phyloP scores from a whole-genome alignment of 2,797 vertebrate species.

The Picus viridis region DNA sequence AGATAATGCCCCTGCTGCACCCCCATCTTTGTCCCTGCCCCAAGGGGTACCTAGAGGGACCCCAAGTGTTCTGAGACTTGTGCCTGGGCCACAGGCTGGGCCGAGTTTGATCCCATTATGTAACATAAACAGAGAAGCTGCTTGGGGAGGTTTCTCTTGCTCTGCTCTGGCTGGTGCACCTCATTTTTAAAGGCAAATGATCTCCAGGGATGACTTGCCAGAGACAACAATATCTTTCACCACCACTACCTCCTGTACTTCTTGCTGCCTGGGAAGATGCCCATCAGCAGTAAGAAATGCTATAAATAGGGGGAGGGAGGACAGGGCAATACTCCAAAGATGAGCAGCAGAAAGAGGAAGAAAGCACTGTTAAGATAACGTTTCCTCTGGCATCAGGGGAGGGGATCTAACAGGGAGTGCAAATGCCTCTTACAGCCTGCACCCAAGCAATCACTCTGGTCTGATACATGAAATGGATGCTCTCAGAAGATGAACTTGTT shows the following conservation, averaged over 20 bases:
- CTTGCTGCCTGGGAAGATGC: not conserved
- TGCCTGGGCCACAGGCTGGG: too few relatives aligned
- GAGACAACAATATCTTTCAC: not conserved
- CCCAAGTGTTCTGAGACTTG: too few relatives aligned
- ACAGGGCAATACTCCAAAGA: not conserved
- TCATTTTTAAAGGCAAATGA: not conserved
- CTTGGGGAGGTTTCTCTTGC: not conserved
- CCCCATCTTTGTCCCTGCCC: too few relatives aligned
- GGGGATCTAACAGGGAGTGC: not conserved
- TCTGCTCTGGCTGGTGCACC: not conserved
- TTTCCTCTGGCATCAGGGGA: not conserved
- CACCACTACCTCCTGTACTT: not conserved
- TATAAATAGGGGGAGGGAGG: not conserved
- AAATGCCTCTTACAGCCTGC: not conserved
- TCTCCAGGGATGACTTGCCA: not conserved
- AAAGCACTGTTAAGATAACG: not conserved
- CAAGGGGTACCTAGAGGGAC: too few relatives aligned
- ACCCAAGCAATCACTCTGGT: not conserved
- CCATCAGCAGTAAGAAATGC: not conserved
- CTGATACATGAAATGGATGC: slow-evolving; percentile 16
- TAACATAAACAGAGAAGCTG: not conserved
- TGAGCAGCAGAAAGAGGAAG: not conserved
- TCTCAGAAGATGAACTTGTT: not conserved
- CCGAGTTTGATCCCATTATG: not conserved
- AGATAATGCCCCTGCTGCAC: not conserved